Conservation (phyloP, 2,113 vertebrate genomes). For the Ciconia maguari region DNA sequence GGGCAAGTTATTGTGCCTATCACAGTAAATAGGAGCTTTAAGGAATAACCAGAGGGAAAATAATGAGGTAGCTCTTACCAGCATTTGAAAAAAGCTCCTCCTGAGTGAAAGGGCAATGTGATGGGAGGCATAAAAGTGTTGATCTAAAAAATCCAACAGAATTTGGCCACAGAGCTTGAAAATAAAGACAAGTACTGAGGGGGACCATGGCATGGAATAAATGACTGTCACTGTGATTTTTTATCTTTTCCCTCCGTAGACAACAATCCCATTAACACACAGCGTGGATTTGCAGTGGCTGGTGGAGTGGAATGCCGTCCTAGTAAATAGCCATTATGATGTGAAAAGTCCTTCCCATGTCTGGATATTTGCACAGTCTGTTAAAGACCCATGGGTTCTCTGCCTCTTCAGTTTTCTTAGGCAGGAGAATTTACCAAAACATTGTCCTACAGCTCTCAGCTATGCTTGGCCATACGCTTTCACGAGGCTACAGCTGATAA, state of each 20-base stretch:
- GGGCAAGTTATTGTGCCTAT: background rate
- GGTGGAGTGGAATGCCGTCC: slow-evolving; percentile 94
- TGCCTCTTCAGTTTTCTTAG: slow-evolving; percentile 97
- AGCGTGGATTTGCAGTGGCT: slow-evolving; percentile 95
- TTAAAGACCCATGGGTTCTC: slow-evolving; percentile 97
- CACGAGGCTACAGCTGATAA: slow-evolving; percentile 91
- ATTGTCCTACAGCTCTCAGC: slow-evolving; percentile 93
- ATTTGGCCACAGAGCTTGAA: background rate
- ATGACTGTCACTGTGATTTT: background rate
- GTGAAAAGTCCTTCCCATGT: slow-evolving; percentile 98
- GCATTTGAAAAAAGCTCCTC: background rate
- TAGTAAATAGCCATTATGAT: slow-evolving; percentile 96
- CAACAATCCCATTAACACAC: slow-evolving; percentile 87
- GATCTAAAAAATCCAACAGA: background rate
- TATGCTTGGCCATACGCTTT: slow-evolving; percentile 97
- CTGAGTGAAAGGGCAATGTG: background rate
- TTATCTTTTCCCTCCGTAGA: slow-evolving; percentile 62
- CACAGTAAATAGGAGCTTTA: background rate
- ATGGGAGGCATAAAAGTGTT: background rate
- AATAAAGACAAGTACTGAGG: background rate
- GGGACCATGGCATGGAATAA: background rate
- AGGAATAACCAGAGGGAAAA: background rate
- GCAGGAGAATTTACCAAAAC: slow-evolving; percentile 95
- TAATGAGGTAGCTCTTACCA: background rate
- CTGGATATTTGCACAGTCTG: slow-evolving; percentile 96